phyloP scores from a whole-genome alignment of 2,113 vertebrate species.

The Actenoides hombroni region DNA sequence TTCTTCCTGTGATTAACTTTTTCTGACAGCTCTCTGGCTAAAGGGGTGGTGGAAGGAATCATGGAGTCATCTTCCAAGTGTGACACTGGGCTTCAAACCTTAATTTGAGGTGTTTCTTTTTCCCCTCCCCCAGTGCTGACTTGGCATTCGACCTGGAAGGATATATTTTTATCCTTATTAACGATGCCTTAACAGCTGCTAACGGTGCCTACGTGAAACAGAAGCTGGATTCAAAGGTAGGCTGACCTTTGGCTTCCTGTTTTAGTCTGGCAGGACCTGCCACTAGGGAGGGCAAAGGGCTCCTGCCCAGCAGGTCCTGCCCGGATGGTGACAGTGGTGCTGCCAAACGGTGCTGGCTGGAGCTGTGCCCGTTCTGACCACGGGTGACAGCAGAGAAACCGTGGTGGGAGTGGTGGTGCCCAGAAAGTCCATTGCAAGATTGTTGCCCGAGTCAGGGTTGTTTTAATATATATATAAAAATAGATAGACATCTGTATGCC shows the following conservation, averaged over 20 bases:
- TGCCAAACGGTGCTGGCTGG: neutral
- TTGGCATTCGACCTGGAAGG: constrained; percentile 93
- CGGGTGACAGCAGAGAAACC: neutral
- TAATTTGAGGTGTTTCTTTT: neutral
- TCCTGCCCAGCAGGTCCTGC: no score
- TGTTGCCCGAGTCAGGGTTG: fast-evolving
- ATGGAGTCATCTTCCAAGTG: neutral
- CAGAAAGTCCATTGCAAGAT: neutral
- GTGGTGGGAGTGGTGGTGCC: neutral
- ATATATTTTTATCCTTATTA: constrained; percentile 90
- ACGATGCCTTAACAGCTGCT: constrained; percentile 92
- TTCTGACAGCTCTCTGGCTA: neutral
- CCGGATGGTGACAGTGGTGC: neutral
- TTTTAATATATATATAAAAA: no score
- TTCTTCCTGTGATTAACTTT: neutral
- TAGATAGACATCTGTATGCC: no score
- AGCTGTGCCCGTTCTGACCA: fast-evolving
- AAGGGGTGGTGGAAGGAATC: neutral
- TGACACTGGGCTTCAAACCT: neutral
- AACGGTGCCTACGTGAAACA: constrained; percentile 93
- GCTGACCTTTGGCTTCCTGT: neutral
- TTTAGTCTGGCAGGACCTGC: fast-evolving
- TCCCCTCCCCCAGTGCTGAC: constrained; percentile 78
- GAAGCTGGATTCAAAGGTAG: constrained; percentile 94
- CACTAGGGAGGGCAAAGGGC: neutral